Conservation (phyloP, 2,888 invertebrate genomes). For the Dasypogon diadema region DNA sequence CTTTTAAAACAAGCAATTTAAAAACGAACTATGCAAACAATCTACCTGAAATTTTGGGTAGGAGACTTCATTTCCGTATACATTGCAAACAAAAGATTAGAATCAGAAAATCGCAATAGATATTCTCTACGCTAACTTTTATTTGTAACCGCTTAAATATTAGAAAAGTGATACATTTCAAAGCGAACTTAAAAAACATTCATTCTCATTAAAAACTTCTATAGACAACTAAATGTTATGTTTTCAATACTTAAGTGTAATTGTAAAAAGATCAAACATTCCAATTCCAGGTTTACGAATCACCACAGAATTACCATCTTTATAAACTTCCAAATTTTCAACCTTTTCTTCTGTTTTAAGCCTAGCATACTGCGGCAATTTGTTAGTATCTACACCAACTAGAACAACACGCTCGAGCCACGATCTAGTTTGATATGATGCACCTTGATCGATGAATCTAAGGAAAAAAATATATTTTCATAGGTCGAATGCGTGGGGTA, state of each 20-base stretch:
- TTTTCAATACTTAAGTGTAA: conserved; percentile 70
- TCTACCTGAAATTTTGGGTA: no score
- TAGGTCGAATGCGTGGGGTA: no score
- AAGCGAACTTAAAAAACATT: no score
- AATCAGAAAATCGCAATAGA: no score
- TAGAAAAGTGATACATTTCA: no score
- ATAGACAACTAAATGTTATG: neutral
- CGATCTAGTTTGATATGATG: conserved; percentile 80
- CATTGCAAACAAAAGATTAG: no score
- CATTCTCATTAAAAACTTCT: no score
- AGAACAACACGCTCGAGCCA: conserved; percentile 93
- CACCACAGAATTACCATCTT: conserved; percentile 77
- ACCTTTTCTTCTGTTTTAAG: conserved; percentile 69
- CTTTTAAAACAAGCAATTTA: no score
- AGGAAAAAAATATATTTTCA: conserved; percentile 46
- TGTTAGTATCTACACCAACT: conserved; percentile 75
- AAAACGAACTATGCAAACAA: no score
- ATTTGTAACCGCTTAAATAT: no score
- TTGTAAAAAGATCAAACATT: conserved; percentile 83
- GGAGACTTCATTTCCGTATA: no score
- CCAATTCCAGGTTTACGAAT: conserved; percentile 89
- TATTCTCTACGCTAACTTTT: no score
- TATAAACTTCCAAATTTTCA: conserved; percentile 75
- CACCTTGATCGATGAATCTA: conserved; percentile 76
- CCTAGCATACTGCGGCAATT: conserved; percentile 77